Evolutionary conservation across 2,888 invertebrate genomes (phyloP).

Genomic region (Spilarctia lutea): DNA sequence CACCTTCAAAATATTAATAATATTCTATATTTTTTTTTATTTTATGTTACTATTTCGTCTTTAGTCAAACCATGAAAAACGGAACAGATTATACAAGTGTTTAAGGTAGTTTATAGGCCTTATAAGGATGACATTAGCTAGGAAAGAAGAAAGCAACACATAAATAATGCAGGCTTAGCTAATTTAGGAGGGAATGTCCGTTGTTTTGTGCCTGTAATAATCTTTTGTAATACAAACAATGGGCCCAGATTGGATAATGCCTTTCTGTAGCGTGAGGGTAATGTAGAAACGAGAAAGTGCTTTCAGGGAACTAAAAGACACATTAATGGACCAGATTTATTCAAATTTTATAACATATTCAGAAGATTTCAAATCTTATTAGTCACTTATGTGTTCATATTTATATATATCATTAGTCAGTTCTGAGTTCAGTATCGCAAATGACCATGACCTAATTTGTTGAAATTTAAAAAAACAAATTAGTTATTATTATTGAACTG

Average conservation of each 20-base stretch:
- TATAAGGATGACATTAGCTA: constrained; percentile 30
- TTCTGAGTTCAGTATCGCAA: not conserved
- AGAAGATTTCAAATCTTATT: not conserved
- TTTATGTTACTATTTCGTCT: too few relatives aligned
- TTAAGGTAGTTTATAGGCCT: constrained; percentile 29
- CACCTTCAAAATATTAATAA: too few relatives aligned
- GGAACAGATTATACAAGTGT: constrained; percentile 14
- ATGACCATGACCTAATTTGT: not conserved
- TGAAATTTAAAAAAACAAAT: too few relatives aligned
- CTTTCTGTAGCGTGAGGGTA: constrained; percentile 33
- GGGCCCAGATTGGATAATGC: constrained; percentile 47
- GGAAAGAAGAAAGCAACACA: constrained; percentile 35
- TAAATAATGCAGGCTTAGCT: constrained; percentile 20
- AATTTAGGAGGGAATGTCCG: constrained; percentile 39
- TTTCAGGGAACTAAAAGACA: constrained; percentile 17
- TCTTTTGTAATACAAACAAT: constrained; percentile 51
- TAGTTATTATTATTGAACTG: too few relatives aligned
- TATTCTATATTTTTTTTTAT: too few relatives aligned
- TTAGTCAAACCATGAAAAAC: not conserved
- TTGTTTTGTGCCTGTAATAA: constrained; percentile 48
- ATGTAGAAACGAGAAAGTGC: constrained; percentile 17
- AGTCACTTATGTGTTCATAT: not conserved
- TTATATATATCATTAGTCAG: too few relatives aligned
- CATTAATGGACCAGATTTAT: constrained; percentile 17
- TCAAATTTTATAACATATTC: not conserved